Base-by-base conservation (phyloP, 2,888 invertebrate genomes). In the Sicus ferrugineus region DNA sequence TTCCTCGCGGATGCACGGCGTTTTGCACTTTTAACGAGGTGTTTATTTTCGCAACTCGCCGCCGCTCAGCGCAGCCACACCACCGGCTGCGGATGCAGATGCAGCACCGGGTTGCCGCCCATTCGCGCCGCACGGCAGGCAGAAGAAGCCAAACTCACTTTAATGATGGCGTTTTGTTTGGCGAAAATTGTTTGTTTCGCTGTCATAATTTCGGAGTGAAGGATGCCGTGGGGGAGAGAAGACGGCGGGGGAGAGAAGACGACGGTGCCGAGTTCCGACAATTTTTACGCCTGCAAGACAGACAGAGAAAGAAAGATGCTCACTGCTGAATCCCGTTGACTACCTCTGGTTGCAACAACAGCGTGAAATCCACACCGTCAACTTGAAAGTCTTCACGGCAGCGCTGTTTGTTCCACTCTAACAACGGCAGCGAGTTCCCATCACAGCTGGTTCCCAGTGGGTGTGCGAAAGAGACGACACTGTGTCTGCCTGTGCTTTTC, bases 161-260 rank as follows among this genome's bases (percentile, higher is more conserved):
- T 81, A 81, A 80, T 80, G 80, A 80, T 80, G 81, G 80, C 79
- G 80, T 80, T 80, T 78, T 80, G 78, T 78, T 80, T 77, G 77
- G 79, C 77, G 77, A 80, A 80, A 80, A 80, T 79, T 80, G 81
- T 79, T 79, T 79, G 81, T 79, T 78, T 79, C 78, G 78, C 79
- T 80, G 79, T 79, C 80, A 80, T 62, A 64, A 64, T 59, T 56
- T 42, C 69, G 56, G 56, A 48, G n/a, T 59, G 42, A 42, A 66
- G 56, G 54, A 66, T 66, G 50, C 52, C 46, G 21, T n/a, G 14
- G 42, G 30, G 16, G 34, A 52, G 30, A 31, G n/a, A 3, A 9
- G n/a, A 46, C 30, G 16, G 9, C 21, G 19, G 30, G 19, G 31
- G 21, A 31, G 38, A 46, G 46, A 26, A 23, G 23, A 21, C n/a